These are phyloP conservation scores for Aptenodytes forsteri DNA, from an alignment of 2,113 vertebrate species.

Conservation along the genomic window DNA sequence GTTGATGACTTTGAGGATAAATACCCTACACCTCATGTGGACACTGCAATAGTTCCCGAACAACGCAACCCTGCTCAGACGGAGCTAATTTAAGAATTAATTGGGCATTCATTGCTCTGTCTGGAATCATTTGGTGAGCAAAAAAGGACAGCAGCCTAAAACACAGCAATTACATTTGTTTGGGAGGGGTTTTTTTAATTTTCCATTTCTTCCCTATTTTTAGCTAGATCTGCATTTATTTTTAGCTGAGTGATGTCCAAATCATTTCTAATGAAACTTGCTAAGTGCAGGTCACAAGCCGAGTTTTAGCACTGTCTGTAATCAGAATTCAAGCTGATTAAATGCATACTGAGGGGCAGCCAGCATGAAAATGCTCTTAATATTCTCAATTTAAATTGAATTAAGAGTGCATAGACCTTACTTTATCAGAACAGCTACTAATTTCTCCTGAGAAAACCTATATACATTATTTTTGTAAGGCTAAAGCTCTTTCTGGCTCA, in stretches of 20 bases:
- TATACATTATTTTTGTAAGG: not conserved
- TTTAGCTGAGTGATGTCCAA: not conserved
- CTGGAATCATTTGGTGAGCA: not conserved
- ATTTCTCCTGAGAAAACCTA: slow-evolving; percentile 11
- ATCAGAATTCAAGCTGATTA: slow-evolving; percentile 3
- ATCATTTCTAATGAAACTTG: not conserved
- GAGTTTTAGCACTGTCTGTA: not conserved
- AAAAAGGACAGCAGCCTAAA: not conserved
- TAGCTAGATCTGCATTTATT: not conserved
- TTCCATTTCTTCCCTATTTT: not conserved
- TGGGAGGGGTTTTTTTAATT: not conserved
- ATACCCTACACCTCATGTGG: not conserved
- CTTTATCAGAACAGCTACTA: not conserved
- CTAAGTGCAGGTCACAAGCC: not conserved
- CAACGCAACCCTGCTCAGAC: not conserved
- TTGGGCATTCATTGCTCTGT: not conserved
- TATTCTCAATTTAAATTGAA: slow-evolving; percentile 20
- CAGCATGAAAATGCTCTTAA: not conserved
- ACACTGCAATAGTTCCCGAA: not conserved
- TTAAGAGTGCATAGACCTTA: not conserved
- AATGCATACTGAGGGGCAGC: not conserved
- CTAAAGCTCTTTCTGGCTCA: not conserved
- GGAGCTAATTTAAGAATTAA: not conserved
- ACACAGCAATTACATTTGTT: not conserved
- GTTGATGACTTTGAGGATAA: not conserved